These are phyloP conservation scores for Canis aureus DNA, from an alignment of 2,113 vertebrate genomes.

Conservation along the genomic window DNA sequence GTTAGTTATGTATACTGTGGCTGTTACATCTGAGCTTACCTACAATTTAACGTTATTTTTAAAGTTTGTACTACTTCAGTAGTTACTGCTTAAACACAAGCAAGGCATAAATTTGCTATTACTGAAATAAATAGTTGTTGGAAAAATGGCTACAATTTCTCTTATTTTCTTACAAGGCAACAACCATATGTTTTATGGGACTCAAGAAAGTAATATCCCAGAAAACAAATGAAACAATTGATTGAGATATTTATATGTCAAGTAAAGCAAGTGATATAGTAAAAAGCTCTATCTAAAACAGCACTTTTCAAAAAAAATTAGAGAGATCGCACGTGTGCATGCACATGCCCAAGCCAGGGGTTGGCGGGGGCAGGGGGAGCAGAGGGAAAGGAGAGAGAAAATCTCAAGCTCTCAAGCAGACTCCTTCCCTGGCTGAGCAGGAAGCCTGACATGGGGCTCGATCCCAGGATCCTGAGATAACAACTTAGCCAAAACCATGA, in stretches of 20 bases:
- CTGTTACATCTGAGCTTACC: not conserved
- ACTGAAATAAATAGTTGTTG: not conserved
- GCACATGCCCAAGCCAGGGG: too few species aligned
- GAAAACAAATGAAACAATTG: not conserved
- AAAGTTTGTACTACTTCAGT: slow-evolving; percentile 3
- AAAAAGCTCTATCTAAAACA: not conserved
- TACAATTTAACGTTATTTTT: not conserved
- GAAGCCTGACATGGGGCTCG: not conserved
- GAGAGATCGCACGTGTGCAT: not conserved
- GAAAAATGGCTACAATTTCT: slow-evolving; percentile 29
- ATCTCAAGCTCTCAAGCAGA: not conserved
- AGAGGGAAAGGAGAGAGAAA: not conserved
- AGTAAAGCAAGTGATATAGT: not conserved
- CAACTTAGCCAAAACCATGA: not conserved
- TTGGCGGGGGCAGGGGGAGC: not conserved
- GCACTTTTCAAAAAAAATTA: not conserved
- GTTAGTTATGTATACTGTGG: not conserved
- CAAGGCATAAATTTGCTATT: not conserved
- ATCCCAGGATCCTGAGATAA: not conserved
- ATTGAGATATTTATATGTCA: not conserved
- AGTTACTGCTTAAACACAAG: slow-evolving; percentile 22
- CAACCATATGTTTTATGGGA: not conserved
- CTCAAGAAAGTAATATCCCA: not conserved
- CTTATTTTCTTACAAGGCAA: not conserved
- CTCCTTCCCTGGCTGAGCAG: not conserved